phyloP scores from a whole-genome alignment of 2,888 invertebrate genomes.

The Sympetrum striolatum region DNA sequence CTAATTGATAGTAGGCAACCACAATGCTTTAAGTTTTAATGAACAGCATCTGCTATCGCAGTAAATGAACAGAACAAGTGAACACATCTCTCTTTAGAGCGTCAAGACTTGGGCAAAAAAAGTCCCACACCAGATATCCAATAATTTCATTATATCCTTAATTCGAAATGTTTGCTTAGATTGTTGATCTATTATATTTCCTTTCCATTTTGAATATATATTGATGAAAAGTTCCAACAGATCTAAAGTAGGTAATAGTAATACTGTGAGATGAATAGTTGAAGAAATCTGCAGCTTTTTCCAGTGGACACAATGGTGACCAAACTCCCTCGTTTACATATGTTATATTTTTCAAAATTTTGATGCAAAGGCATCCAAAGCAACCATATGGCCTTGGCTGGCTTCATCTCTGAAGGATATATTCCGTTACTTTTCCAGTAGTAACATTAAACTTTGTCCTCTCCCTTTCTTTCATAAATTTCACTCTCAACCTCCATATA shows the following conservation, averaged over 20 bases:
- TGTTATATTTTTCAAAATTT: not conserved
- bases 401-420: slow-evolving; percentile 7
- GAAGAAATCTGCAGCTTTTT: slow-evolving; percentile 27
- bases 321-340: not conserved
- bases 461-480: slow-evolving; percentile 12
- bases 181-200: slow-evolving; percentile 41
- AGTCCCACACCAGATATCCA: slow-evolving; percentile 40
- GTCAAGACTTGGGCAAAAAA: slow-evolving; percentile 34
- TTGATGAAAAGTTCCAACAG: slow-evolving; percentile 39
- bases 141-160: slow-evolving; percentile 29
- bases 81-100: slow-evolving; percentile 36
- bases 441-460: slow-evolving; percentile 29
- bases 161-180: slow-evolving; percentile 26
- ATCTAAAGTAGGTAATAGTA: slow-evolving; percentile 33
- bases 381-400: not conserved
- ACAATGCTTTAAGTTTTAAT: not conserved
- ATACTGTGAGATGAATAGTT: slow-evolving; percentile 42
- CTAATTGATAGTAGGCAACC: slow-evolving; percentile 35
- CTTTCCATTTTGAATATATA: slow-evolving; percentile 42
- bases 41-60: slow-evolving; percentile 27
- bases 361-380: slow-evolving; percentile 29
- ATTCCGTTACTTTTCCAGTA: not conserved
- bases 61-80: slow-evolving; percentile 12
- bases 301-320: not conserved
- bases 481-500: slow-evolving; percentile 40